Conservation (phyloP, 2,888 invertebrate species). For the Lumbricus terrestris region DNA sequence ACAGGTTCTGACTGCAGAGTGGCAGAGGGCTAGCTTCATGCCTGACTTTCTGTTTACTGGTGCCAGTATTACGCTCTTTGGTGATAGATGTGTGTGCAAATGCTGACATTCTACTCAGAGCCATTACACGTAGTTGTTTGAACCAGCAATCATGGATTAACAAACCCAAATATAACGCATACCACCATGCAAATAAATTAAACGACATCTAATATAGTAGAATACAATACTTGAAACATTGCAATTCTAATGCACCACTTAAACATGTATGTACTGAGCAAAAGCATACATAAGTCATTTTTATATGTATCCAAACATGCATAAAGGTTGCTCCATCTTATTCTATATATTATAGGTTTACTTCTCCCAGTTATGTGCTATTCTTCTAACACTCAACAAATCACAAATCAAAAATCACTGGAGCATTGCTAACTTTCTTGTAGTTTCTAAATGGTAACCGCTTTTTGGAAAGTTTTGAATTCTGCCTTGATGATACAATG, state of each 20-base stretch:
- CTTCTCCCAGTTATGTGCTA: no score
- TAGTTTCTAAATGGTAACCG: no score
- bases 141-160: neutral
- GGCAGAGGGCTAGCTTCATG: neutral
- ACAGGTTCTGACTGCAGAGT: neutral
- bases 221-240: neutral
- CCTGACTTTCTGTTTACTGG: neutral
- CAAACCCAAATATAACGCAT: neutral
- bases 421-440: neutral
- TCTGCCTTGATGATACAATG: no score
- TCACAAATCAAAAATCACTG: neutral
- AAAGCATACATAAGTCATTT: neutral
- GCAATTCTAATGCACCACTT: neutral
- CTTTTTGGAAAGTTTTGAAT: no score
- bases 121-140: neutral
- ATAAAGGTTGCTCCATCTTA: no score
- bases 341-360: no score
- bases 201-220: no score
- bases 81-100: neutral
- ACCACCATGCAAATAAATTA: no score
- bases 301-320: no score
- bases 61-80: neutral
- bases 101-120: neutral
- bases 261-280: neutral
- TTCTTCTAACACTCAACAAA: no score